Evolutionary conservation across 2,113 vertebrate species (phyloP).

Genomic region (Andinoacara biseriatus): DNA sequence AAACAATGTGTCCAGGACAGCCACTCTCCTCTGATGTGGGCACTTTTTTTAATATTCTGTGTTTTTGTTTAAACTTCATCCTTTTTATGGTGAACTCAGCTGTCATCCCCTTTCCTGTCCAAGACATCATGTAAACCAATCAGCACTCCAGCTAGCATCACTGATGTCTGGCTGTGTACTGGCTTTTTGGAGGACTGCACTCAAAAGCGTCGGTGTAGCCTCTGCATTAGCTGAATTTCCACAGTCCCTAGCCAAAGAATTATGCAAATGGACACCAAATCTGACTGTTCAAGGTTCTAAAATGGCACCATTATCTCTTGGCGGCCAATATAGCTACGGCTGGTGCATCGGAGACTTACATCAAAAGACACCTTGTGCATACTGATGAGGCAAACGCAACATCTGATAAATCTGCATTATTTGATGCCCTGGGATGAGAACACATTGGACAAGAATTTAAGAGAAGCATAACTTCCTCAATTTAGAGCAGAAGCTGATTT

Average conservation of each 20-base stretch:
- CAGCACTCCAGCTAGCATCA: neutral
- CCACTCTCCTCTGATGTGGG: neutral
- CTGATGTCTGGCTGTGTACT: neutral
- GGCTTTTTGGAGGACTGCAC: neutral
- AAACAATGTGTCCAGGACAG: neutral
- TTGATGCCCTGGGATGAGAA: neutral
- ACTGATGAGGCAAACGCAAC: neutral
- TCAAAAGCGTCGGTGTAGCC: neutral
- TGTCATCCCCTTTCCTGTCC: neutral
- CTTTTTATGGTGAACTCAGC: neutral
- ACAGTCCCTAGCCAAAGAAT: neutral
- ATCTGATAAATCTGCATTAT: neutral
- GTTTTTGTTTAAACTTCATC: neutral
- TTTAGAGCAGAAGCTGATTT: neutral
- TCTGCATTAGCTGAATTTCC: neutral
- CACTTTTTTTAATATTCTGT: neutral
- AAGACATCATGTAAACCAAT: slow-evolving; percentile 3
- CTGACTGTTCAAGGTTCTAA: neutral
- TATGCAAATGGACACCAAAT: neutral
- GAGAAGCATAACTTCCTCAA: neutral
- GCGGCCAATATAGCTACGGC: neutral
- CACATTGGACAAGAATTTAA: neutral
- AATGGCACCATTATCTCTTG: neutral
- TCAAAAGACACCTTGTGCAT: slow-evolving; percentile 7
- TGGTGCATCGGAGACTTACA: neutral